Percentiles rank a stretch among this genome's conserved stretches.
These are phyloP conservation scores for Micromussa lordhowensis DNA, from an alignment of 92 coral and sea anemone species.

Conservation along the genomic window DNA sequence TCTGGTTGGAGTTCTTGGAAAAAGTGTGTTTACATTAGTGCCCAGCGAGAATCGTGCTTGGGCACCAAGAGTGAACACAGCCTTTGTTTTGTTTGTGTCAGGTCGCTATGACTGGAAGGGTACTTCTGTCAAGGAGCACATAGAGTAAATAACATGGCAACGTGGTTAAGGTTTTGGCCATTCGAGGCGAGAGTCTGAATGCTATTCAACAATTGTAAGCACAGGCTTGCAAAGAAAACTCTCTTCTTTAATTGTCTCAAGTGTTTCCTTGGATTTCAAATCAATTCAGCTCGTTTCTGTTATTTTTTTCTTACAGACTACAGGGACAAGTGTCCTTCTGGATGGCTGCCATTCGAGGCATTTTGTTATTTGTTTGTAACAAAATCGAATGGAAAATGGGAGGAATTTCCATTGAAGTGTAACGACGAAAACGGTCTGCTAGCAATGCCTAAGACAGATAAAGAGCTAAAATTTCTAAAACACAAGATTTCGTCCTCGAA, in stretches of 20 bases:
- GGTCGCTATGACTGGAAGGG: background rate
- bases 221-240: background rate
- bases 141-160: background rate
- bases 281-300: background rate
- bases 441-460: conserved; percentile 93
- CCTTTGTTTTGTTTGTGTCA: background rate
- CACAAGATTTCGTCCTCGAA: conserved; percentile 54
- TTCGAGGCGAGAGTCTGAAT: background rate
- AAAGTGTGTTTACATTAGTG: too few species aligned
- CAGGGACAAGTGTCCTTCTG: conserved; percentile 67
- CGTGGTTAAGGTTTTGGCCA: background rate
- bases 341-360: conserved; percentile 76
- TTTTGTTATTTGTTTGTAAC: conserved; percentile 82
- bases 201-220: background rate
- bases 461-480: conserved; percentile 75
- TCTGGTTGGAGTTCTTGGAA: too few species aligned
- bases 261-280: background rate
- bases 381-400: conserved; percentile 64
- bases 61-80: too few species aligned
- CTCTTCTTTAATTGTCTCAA: background rate
- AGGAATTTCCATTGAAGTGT: conserved; percentile 72
- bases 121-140: background rate
- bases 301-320: background rate
- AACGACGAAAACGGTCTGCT: conserved; percentile 68
- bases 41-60: too few species aligned